Evolutionary conservation across 1,140 invertebrate genomes (phyloP).

Genomic region (Brachionus plicatilis): DNA sequence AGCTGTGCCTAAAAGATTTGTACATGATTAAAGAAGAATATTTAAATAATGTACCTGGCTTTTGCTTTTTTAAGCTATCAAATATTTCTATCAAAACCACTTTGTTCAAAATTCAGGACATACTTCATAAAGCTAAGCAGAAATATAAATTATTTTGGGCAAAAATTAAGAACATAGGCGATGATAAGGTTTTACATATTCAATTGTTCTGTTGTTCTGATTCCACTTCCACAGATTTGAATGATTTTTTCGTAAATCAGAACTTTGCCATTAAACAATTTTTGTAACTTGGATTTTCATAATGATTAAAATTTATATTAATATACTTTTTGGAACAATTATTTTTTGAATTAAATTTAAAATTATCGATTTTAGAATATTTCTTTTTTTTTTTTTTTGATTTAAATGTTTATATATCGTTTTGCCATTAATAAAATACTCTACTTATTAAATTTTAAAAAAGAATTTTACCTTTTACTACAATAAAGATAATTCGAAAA

Average conservation of each 20-base stretch:
- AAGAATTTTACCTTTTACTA: too few species aligned
- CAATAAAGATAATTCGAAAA: too few species aligned
- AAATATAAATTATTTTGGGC: background rate
- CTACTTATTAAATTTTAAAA: background rate
- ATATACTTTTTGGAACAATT: background rate
- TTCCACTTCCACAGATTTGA: background rate
- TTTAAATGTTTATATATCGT: background rate
- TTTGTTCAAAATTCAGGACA: background rate
- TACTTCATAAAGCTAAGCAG: background rate
- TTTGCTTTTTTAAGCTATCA: background rate
- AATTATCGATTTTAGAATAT: background rate
- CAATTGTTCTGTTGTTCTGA: background rate
- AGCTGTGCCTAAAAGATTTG: background rate
- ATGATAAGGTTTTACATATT: background rate
- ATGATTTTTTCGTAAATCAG: background rate
- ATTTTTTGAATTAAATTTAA: constrained; percentile 3
- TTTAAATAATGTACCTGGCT: background rate
- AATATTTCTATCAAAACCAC: background rate
- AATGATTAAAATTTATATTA: background rate
- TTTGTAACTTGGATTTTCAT: background rate
- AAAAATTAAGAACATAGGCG: background rate
- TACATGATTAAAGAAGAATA: background rate
- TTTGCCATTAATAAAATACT: background rate
- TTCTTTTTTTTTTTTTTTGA: background rate
- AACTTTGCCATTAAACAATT: background rate